Evolutionary conservation across 2,113 vertebrate genomes (phyloP).

Genomic region (Psilopogon haemacephalus): DNA sequence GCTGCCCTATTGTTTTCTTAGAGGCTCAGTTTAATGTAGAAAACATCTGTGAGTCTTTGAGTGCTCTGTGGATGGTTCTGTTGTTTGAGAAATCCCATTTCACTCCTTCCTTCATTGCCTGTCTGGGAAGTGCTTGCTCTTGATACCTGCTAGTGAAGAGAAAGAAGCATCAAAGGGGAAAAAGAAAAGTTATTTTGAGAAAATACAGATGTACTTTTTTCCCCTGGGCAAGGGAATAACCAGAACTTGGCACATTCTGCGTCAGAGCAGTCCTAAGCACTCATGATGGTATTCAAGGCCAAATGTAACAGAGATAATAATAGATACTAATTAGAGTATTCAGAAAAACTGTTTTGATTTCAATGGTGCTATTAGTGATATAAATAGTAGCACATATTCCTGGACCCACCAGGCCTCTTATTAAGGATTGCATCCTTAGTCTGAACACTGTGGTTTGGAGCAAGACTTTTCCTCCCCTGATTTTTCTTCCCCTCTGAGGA

Average conservation of each 20-base stretch:
- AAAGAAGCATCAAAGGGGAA: neutral
- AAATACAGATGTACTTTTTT: neutral
- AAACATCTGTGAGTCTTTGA: constrained; percentile 40
- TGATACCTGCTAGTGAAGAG: neutral
- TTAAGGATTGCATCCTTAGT: neutral
- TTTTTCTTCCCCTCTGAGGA: neutral
- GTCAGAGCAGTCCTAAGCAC: neutral
- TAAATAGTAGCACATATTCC: neutral
- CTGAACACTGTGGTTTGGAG: neutral
- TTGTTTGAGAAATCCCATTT: constrained; percentile 31
- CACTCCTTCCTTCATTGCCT: neutral
- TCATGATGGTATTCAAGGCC: neutral
- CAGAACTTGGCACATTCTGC: neutral
- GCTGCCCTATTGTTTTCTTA: constrained; percentile 41
- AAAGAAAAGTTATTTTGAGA: neutral
- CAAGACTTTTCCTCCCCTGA: neutral
- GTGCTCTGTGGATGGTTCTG: neutral
- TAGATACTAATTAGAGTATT: neutral
- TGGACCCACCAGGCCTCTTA: neutral
- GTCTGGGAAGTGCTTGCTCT: neutral
- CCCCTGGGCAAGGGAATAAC: neutral
- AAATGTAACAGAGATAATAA: neutral
- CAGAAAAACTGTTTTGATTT: neutral
- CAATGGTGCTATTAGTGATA: neutral
- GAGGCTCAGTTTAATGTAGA: constrained; percentile 13